Percentiles rank a stretch among this genome's conserved stretches.
phyloP scores from a whole-genome alignment of 2,797 vertebrate genomes.

The Carcharodon carcharias region DNA sequence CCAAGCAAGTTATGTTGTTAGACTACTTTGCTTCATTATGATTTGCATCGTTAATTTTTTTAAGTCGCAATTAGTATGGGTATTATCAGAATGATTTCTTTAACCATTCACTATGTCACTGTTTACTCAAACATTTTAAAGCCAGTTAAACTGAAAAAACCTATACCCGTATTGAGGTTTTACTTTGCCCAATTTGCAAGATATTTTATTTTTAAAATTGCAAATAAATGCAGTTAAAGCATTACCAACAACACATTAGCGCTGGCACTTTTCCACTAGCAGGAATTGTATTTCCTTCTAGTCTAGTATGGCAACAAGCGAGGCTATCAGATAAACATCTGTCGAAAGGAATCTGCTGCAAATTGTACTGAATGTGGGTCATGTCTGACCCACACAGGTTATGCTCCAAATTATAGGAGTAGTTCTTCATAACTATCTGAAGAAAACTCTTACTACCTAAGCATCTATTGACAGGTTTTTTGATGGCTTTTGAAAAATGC shows the following conservation, averaged over 20 bases:
- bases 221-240: not conserved
- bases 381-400: not conserved
- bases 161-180: not conserved
- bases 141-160: not conserved
- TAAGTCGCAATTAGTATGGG: not conserved
- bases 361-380: not conserved
- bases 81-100: not conserved
- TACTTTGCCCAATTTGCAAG: not conserved
- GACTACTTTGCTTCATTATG: not conserved
- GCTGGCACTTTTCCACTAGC: not conserved
- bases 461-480: not conserved
- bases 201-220: not conserved
- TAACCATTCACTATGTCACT: not conserved
- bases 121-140: not conserved
- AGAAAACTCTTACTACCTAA: not conserved
- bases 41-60: not conserved
- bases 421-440: not conserved
- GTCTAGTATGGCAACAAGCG: not conserved
- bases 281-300: not conserved
- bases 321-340: conserved; percentile 18
- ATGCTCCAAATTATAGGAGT: conserved; percentile 14
- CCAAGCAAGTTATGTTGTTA: not conserved
- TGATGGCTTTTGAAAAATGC: not conserved
- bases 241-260: not conserved
- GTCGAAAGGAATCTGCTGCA: not conserved